These are phyloP conservation scores for Lottia scabra DNA, from an alignment of 2,888 invertebrate genomes.

Conservation along the genomic window DNA sequence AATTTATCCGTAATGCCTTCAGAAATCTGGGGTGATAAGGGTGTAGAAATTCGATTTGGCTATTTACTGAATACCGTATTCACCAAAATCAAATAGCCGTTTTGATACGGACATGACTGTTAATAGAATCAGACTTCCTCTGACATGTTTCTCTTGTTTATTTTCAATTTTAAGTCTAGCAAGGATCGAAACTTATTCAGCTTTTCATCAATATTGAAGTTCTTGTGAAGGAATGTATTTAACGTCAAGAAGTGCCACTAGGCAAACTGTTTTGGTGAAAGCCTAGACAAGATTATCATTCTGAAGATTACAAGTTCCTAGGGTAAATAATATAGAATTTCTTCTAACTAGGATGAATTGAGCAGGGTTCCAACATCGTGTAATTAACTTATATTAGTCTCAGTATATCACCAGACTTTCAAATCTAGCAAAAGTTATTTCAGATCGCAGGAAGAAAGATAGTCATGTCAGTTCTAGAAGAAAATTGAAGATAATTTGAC, in stretches of 20 bases:
- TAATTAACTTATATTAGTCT: too few relatives aligned
- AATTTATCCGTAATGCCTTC: not conserved
- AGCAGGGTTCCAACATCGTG: too few relatives aligned
- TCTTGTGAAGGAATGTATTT: not conserved
- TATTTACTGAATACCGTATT: conserved; percentile 3
- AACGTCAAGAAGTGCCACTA: not conserved
- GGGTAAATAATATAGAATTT: not conserved
- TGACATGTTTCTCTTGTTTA: conserved; percentile 1
- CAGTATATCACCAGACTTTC: too few relatives aligned
- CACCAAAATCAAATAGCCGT: conserved; percentile 1
- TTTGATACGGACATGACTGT: conserved; percentile 3
- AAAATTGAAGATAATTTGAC: too few relatives aligned
- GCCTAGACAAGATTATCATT: not conserved
- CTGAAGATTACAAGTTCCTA: not conserved
- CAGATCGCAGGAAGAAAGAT: too few relatives aligned
- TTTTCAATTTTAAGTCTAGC: conserved; percentile 1
- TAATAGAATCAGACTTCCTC: conserved; percentile 1
- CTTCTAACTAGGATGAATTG: too few relatives aligned
- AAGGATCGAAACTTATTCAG: not conserved
- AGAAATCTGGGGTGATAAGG: not conserved
- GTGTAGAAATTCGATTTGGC: conserved; percentile 2
- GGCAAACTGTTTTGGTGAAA: conserved; percentile 1
- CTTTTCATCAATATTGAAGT: not conserved
- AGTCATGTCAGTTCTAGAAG: too few relatives aligned
- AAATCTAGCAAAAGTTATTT: too few relatives aligned